Percentiles rank a stretch among this genome's conserved stretches.
These are phyloP conservation scores for Amiota communis DNA, from an alignment of 2,888 invertebrate species.

Conservation along the genomic window DNA sequence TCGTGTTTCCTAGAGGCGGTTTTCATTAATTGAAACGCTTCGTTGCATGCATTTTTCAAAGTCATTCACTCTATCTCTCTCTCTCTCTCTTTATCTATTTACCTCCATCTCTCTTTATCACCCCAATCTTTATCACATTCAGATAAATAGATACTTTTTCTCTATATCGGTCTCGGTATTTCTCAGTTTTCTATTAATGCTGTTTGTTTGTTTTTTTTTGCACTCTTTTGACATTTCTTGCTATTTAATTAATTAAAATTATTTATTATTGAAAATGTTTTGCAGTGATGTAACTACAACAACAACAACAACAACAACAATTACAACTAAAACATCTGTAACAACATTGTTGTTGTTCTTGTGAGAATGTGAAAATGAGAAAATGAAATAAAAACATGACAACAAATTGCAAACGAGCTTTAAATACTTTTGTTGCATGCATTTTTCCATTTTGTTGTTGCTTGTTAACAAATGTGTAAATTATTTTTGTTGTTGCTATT, in stretches of 20 bases:
- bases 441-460: constrained; percentile 44
- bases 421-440: constrained; percentile 59
- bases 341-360: no score
- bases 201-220: constrained; percentile 5
- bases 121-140: no score
- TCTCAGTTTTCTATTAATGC: no score
- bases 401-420: constrained; percentile 62
- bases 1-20: not conserved
- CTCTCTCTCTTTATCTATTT: no score
- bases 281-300: not conserved
- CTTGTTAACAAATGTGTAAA: constrained; percentile 58
- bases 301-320: constrained; percentile 36
- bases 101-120: no score
- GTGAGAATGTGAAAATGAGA: no score
- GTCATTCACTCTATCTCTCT: constrained; percentile 31
- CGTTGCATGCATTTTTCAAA: constrained; percentile 46
- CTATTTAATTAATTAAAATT: constrained; percentile 57
- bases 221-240: constrained; percentile 20
- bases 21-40: constrained; percentile 48
- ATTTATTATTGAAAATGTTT: constrained; percentile 58
- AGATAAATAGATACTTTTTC: no score
- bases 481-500: constrained; percentile 43
- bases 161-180: no score
- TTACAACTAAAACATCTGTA: constrained; percentile 29
- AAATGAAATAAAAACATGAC: no score